A percentile compares a stretch with the other conserved stretches of the same genome.
Evolutionary conservation across 2,888 invertebrate species (phyloP).

Genomic region (Lymantria dispar): DNA sequence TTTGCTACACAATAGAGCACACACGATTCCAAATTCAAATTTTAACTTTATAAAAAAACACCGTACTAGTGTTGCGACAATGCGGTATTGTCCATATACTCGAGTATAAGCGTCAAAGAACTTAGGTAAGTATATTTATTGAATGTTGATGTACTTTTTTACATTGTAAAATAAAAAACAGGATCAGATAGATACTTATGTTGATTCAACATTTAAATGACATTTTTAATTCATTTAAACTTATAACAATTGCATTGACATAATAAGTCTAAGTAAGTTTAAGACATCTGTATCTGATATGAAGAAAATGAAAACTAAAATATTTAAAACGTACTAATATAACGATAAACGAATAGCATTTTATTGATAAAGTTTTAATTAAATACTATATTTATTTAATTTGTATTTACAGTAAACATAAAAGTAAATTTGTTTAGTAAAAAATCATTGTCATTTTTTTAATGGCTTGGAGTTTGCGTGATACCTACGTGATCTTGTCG

Average conservation of each 20-base stretch:
- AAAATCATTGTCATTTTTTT: no score
- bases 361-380: no score
- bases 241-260: slow-evolving; percentile 1
- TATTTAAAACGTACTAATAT: no score
- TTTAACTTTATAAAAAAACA: slow-evolving; percentile 57
- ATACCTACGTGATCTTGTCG: no score
- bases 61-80: slow-evolving; percentile 25
- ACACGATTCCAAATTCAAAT: slow-evolving; percentile 77
- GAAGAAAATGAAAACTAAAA: no score
- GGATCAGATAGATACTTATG: slow-evolving; percentile 1
- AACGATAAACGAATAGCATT: no score
- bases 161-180: background rate
- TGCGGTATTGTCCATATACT: slow-evolving; percentile 3
- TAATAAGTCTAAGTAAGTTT: no score
- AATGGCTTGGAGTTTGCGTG: no score
- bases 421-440: no score
- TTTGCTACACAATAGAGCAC: slow-evolving; percentile 77
- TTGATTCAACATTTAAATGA: slow-evolving; percentile 9
- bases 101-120: slow-evolving; percentile 7
- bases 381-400: no score
- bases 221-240: slow-evolving; percentile 7
- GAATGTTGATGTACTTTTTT: background rate
- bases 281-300: no score
- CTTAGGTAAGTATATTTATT: slow-evolving; percentile 5
- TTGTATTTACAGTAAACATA: no score